Base-by-base conservation (phyloP, 2,797 vertebrate genomes). In the Ptychadena robeensis region DNA sequence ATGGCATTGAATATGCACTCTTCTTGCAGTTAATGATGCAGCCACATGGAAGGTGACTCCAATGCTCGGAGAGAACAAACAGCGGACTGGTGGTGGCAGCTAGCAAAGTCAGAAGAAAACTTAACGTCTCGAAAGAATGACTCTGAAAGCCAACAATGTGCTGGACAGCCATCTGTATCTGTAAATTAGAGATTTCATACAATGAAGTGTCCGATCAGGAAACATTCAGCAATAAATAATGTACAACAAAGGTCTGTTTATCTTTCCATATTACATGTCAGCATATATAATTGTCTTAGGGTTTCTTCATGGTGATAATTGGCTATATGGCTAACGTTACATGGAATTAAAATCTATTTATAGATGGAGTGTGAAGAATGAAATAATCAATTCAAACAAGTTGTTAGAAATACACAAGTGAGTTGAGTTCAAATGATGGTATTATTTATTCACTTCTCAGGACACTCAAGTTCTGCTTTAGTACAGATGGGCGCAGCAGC, bases 31-130 rank as follows among this genome's bases (percentile, higher is more conserved):
- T 96, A 91, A 99, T 96, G 90, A 98, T 95, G 92, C 98, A 99
- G 85, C 98, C 98, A 9, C 98, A 99, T 15, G 98, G 98, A 88
- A 99, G 92, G 89, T 98, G 97, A 85, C 94, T 92, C 97, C 98
- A 99, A 86, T 89, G 94, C 88, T 97, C 94, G 0, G 98, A 99
- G 85, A 99, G 91, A 84, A 96, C 90, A 28, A 99, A 99, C 70
- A 98, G 86, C 0, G 98, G 98, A n/a, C 96, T 98, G 85, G 96
- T 90, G 0, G 93, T 91, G 66, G 95, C 93, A 65, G 97, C 96
- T 64, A 99, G 94, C 86, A 96, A 90, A 64, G 95, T 97, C 87
- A 99, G 94, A 68, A 98, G 93, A 88, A 99, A 99, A 90, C 97
- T 94, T 82, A 97, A 87, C 0, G 91, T 94, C 92, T 98, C 97